Percentiles rank a stretch among this genome's conserved stretches.
phyloP scores from a whole-genome alignment of 2,888 invertebrate species.

The Cotesia congregata region DNA sequence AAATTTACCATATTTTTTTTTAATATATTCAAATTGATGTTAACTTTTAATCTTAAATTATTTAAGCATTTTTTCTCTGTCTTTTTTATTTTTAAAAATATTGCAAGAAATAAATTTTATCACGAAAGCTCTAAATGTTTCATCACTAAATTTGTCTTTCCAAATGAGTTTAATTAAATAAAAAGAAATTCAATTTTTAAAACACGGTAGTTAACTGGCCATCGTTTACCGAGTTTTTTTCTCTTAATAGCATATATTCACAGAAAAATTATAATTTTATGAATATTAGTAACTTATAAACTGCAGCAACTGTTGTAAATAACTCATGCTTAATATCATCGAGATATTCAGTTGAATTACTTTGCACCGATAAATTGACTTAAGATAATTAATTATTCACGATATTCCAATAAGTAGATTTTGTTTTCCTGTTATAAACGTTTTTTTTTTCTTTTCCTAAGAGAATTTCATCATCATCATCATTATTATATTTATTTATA shows the following conservation, averaged over 20 bases:
- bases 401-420: neutral
- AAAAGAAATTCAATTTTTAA: no score
- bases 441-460: neutral
- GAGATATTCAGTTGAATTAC: neutral
- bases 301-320: neutral
- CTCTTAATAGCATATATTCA: neutral
- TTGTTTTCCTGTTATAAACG: neutral
- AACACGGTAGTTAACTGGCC: no score
- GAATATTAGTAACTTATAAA: neutral
- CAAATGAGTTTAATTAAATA: no score
- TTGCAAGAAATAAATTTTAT: no score
- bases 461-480: neutral
- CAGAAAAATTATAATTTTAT: neutral
- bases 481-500: conserved; percentile 19
- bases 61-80: no score
- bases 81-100: no score
- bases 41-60: no score
- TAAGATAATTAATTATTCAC: neutral
- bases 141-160: no score
- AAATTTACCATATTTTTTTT: no score
- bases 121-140: no score
- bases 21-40: no score
- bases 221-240: neutral
- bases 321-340: neutral
- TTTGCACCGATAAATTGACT: neutral